Percentiles rank a stretch among this genome's conserved stretches.
phyloP scores from a whole-genome alignment of 2,797 vertebrate genomes.

The Pseudomugil tenellus region DNA sequence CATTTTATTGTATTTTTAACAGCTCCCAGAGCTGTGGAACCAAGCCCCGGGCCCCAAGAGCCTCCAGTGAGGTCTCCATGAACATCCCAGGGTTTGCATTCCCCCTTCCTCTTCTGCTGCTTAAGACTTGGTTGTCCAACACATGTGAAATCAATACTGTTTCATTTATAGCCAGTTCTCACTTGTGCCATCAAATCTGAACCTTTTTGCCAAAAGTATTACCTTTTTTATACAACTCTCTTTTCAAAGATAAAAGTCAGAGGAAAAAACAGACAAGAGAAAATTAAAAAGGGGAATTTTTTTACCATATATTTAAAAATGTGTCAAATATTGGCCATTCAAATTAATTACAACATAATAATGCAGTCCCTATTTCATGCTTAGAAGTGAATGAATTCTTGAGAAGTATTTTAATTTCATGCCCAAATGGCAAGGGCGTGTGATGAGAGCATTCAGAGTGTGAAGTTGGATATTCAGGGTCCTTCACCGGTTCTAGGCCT shows the following conservation, averaged over 20 bases:
- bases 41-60: constrained; percentile 53
- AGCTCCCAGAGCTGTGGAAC: constrained; percentile 70
- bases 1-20: constrained; percentile 80
- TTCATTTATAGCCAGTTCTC: constrained; percentile 80
- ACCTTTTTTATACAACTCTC: constrained; percentile 59
- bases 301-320: constrained; percentile 59
- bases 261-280: constrained; percentile 35
- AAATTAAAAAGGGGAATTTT: constrained; percentile 33
- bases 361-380: constrained; percentile 46
- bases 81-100: constrained; percentile 63
- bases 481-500: constrained; percentile 59
- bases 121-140: constrained; percentile 53
- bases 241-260: constrained; percentile 57
- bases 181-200: constrained; percentile 78
- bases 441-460: constrained; percentile 60
- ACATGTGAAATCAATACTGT: constrained; percentile 84
- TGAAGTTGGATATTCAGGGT: constrained; percentile 66
- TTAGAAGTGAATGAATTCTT: constrained; percentile 53
- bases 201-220: constrained; percentile 76
- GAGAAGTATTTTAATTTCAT: constrained; percentile 73
- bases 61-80: constrained; percentile 51
- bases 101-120: constrained; percentile 56
- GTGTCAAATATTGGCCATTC: constrained; percentile 40
- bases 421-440: constrained; percentile 71
- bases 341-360: constrained; percentile 39